These are phyloP conservation scores for Plusia festucae DNA, from an alignment of 2,888 invertebrate species.

Conservation along the genomic window DNA sequence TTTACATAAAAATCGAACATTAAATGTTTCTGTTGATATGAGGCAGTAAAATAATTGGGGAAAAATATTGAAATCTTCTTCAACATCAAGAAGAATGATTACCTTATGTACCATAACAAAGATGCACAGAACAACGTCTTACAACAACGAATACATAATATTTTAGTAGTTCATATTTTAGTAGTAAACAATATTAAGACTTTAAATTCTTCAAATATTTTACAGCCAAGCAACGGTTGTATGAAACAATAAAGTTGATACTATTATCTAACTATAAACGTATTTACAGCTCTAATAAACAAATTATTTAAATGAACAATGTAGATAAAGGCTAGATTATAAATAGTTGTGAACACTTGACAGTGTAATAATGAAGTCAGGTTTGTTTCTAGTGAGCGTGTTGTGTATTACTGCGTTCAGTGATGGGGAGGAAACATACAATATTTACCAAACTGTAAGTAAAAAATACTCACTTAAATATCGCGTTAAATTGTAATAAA, in stretches of 20 bases:
- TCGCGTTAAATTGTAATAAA: not conserved
- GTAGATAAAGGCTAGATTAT: conserved; percentile 45
- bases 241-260: conserved; percentile 24
- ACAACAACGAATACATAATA: too few species aligned
- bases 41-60: too few species aligned
- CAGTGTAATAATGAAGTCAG: conserved; percentile 24
- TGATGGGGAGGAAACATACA: conserved; percentile 7
- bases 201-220: conserved; percentile 2
- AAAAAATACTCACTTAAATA: not conserved
- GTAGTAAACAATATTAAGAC: conserved; percentile 3
- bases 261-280: conserved; percentile 25
- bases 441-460: conserved; percentile 54
- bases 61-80: too few species aligned
- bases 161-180: not conserved
- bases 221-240: conserved; percentile 7
- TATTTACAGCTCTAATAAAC: conserved; percentile 20
- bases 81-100: too few species aligned
- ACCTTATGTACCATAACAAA: too few species aligned
- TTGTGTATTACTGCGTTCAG: conserved; percentile 28
- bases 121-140: too few species aligned
- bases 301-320: conserved; percentile 19
- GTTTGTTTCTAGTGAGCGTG: conserved; percentile 16
- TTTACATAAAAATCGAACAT: too few species aligned
- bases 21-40: too few species aligned
- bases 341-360: conserved; percentile 13